Percentiles rank a stretch among this genome's conserved stretches.
These are phyloP conservation scores for Pyralis farinalis DNA, from an alignment of 2,888 invertebrate species.

Conservation along the genomic window DNA sequence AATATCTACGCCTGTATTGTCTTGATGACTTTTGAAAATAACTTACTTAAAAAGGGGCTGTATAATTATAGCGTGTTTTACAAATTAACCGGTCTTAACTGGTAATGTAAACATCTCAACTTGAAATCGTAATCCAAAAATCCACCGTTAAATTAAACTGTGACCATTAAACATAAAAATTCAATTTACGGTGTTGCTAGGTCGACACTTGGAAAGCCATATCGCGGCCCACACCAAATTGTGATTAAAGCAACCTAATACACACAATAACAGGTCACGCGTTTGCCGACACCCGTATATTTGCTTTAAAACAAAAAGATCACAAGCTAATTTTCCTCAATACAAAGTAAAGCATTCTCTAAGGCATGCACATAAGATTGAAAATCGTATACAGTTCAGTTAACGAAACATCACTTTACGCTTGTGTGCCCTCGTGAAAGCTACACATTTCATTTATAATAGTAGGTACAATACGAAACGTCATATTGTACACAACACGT, in stretches of 20 bases:
- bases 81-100: too few species aligned
- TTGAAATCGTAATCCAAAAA: slow-evolving; percentile 6
- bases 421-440: slow-evolving; percentile 76
- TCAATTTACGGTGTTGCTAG: slow-evolving; percentile 60
- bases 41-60: too few species aligned
- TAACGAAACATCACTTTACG: slow-evolving; percentile 49
- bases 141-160: slow-evolving; percentile 20
- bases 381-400: slow-evolving; percentile 18
- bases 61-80: too few species aligned
- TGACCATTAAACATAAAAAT: slow-evolving; percentile 35
- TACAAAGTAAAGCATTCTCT: slow-evolving; percentile 23
- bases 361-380: not conserved
- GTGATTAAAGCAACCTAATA: slow-evolving; percentile 80
- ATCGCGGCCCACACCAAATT: slow-evolving; percentile 76
- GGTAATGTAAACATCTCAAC: too few species aligned
- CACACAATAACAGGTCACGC: slow-evolving; percentile 80
- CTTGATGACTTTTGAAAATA: too few species aligned
- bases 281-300: slow-evolving; percentile 64
- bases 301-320: slow-evolving; percentile 36
- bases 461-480: slow-evolving; percentile 70
- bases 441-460: slow-evolving; percentile 79
- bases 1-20: too few species aligned
- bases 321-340: slow-evolving; percentile 20
- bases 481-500: slow-evolving; percentile 73
- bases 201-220: slow-evolving; percentile 71